These are phyloP conservation scores for Pangasianodon gigas DNA, from an alignment of 2,113 vertebrate species.

Conservation along the genomic window DNA sequence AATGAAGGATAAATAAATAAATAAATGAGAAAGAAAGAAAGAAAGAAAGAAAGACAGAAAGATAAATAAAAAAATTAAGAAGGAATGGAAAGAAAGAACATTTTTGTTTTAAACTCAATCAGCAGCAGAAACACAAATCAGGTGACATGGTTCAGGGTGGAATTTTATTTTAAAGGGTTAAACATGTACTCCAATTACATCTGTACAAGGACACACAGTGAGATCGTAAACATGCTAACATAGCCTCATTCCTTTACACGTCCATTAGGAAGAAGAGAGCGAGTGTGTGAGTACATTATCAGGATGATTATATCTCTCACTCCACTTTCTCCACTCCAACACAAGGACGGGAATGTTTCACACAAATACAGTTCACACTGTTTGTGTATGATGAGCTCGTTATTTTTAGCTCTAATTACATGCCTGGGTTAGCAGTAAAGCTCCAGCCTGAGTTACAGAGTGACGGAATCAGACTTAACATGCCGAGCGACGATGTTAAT, in stretches of 20 bases:
- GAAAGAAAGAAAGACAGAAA: not conserved
- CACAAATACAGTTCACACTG: not conserved
- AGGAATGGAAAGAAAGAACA: not conserved
- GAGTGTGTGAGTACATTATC: not conserved
- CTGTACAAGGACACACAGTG: not conserved
- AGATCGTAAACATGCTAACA: not conserved
- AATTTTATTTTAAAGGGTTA: not conserved
- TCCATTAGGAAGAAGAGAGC: not conserved
- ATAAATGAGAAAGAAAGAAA: too few relatives aligned
- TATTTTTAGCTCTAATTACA: constrained; percentile 33
- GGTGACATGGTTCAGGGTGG: not conserved
- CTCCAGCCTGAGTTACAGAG: not conserved
- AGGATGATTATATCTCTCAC: constrained; percentile 4
- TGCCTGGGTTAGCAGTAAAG: constrained; percentile 22
- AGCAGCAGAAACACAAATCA: not conserved
- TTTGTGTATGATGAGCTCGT: constrained; percentile 14
- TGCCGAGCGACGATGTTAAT: not conserved
- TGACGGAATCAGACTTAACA: constrained; percentile 4
- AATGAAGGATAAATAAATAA: too few relatives aligned
- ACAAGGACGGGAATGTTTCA: not conserved
- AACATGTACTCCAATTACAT: not conserved
- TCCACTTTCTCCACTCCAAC: not conserved
- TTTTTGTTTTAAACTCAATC: not conserved
- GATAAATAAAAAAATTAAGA: not conserved
- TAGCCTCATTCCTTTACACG: not conserved